Base-by-base conservation (phyloP, 2,888 invertebrate species). In the Aphidoletes aphidimyza region DNA sequence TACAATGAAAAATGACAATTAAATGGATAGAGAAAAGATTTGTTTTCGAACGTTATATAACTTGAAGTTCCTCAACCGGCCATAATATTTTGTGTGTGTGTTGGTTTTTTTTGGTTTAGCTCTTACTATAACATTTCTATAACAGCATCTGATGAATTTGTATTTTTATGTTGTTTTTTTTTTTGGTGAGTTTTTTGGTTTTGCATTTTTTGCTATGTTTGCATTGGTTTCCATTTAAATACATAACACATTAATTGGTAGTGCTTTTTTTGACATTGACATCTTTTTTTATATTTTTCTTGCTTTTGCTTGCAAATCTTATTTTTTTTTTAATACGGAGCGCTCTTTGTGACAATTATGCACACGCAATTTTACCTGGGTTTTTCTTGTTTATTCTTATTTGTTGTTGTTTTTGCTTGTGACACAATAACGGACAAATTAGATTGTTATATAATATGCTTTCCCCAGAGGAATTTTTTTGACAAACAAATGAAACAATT, bases 201-300 rank as follows among this genome's bases (percentile, higher is more conserved):
- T 22, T 11, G n/a, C 22, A 30, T 14, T 14, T 30, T 69, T 69
- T 81, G 22, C 81, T 81, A 81, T 36, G 36, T 81, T 81, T 81
- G 81, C 37, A 37, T 78, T 78, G 22, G 8, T 69, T 30, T 30
- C 69, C 81, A 81, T 37, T 81, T 81, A 81, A 81, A 81, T 81
- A 81, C 81, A 81, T 81, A 81, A 81, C 81, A 81, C 81, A 81
- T 37, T 81, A 81, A 81, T 81, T 81, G 81, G 81, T 81, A 81
- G 81, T 81, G 81, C 81, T 81, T 81, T 47, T n/a, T 81, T 37
- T 81, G 81, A 81, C 81, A 81, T 81, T 81, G 81, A 81, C 37
- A 3, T 69, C 34, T 17, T 78, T 81, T 81, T n/a, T n/a, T n/a
- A n/a, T n/a, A n/a, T n/a, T n/a, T 81, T 81, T 1, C 8, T 36